These are phyloP conservation scores for Lateolabrax maculatus DNA, from an alignment of 2,797 vertebrate species.

Conservation along the genomic window DNA sequence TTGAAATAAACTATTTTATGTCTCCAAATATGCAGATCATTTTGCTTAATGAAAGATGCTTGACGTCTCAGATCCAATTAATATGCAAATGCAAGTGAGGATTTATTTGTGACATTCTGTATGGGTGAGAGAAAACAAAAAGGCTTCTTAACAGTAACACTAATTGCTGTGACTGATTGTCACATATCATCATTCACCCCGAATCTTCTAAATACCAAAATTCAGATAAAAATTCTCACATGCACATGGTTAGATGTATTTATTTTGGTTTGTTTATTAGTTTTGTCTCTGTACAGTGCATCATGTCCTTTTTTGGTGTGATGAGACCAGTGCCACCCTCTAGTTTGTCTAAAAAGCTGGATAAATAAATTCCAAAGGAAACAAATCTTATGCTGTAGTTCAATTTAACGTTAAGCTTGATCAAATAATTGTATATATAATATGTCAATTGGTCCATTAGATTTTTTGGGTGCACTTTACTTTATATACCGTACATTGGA, in stretches of 20 bases:
- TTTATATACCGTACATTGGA: not conserved
- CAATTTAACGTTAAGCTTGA: constrained; percentile 15
- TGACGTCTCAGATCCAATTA: constrained; percentile 99
- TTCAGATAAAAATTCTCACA: constrained; percentile 84
- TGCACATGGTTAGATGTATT: constrained; percentile 77
- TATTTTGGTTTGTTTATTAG: constrained; percentile 62
- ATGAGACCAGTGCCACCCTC: constrained; percentile 52
- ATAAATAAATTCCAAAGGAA: constrained; percentile 33
- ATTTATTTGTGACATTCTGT: constrained; percentile 99
- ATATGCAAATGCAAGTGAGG: constrained; percentile 99
- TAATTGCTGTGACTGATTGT: constrained; percentile 99
- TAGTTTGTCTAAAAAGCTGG: constrained; percentile 34
- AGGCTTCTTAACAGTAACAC: constrained; percentile 99
- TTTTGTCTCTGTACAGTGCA: constrained; percentile 38
- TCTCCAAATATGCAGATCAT: constrained; percentile 99
- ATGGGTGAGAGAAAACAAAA: constrained; percentile 99
- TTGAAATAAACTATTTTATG: constrained; percentile 99
- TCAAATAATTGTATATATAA: not conserved
- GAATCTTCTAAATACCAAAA: constrained; percentile 96
- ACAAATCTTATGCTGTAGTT: constrained; percentile 2
- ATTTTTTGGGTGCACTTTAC: constrained; percentile 13
- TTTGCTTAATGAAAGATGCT: constrained; percentile 99
- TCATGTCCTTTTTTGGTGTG: constrained; percentile 53
- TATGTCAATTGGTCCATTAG: not conserved
- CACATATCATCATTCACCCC: constrained; percentile 99